A percentile compares a stretch with the other conserved stretches of the same genome.
Evolutionary conservation across 1,140 invertebrate genomes (phyloP).

Genomic region (Copidosoma floridanum): DNA sequence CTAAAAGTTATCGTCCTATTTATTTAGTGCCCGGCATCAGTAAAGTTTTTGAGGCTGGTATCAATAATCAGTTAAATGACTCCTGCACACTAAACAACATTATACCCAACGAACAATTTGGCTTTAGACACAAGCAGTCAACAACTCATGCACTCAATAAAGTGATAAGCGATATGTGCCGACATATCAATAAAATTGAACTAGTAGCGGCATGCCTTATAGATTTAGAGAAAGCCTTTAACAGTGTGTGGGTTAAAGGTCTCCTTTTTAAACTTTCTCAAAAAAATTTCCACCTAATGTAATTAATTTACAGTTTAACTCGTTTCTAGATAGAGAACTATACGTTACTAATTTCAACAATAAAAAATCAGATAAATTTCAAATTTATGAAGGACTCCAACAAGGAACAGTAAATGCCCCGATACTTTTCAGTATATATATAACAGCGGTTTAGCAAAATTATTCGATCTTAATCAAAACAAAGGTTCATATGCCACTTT

Average conservation of each 20-base stretch:
- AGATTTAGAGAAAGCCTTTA: constrained; percentile 42
- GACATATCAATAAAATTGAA: constrained; percentile 16
- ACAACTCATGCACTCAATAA: constrained; percentile 21
- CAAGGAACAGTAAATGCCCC: too few species aligned
- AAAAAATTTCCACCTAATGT: constrained; percentile 7
- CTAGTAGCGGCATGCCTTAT: constrained; percentile 33
- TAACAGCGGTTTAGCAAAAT: too few species aligned
- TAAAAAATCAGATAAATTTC: too few species aligned
- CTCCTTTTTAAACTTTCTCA: constrained; percentile 33
- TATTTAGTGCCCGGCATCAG: neutral
- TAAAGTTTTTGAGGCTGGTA: constrained; percentile 6
- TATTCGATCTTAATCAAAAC: too few species aligned
- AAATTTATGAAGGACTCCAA: too few species aligned
- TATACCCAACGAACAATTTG: constrained; percentile 8
- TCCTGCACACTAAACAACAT: neutral
- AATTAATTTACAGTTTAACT: too few species aligned
- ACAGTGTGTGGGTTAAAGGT: constrained; percentile 38
- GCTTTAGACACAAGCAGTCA: neutral
- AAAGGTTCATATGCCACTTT: too few species aligned
- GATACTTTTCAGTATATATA: too few species aligned
- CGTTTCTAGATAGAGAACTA: too few species aligned
- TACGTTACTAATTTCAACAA: too few species aligned
- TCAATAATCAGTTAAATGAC: neutral
- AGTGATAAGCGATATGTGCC: neutral
- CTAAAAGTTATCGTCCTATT: constrained; percentile 9